Evolutionary conservation across 2,888 invertebrate genomes (phyloP).

Genomic region (Syrista parreyssii): DNA sequence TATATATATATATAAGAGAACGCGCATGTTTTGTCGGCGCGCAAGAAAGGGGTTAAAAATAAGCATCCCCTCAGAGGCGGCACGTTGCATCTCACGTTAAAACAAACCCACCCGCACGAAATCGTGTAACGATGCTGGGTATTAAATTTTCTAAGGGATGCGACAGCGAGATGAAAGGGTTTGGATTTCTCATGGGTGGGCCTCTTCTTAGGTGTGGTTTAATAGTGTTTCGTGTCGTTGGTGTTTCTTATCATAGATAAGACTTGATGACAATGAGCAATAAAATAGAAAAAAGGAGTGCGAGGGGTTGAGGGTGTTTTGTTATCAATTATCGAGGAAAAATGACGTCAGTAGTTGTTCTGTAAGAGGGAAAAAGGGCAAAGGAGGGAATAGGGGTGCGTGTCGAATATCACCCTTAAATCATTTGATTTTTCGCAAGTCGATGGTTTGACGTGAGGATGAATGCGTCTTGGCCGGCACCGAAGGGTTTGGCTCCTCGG

Average conservation of each 20-base stretch:
- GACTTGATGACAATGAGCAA: too few relatives aligned
- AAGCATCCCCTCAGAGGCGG: conserved; percentile 28
- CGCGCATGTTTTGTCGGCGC: not conserved
- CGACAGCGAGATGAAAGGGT: conserved; percentile 38
- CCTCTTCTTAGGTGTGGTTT: conserved; percentile 8
- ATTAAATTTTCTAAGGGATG: conserved; percentile 27
- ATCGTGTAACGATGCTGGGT: conserved; percentile 21
- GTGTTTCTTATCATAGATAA: not conserved
- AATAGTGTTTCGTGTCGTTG: not conserved
- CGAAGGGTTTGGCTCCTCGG: conserved; percentile 30
- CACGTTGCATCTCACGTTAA: conserved; percentile 30
- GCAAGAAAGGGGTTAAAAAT: conserved; percentile 27
- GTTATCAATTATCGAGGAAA: not conserved
- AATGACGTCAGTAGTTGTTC: not conserved
- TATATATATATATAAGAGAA: not conserved
- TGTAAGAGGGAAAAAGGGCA: not conserved
- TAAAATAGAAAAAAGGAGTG: not conserved
- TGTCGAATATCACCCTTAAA: conserved; percentile 16
- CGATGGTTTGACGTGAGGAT: conserved; percentile 43
- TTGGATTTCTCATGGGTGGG: conserved; percentile 35
- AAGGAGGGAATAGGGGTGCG: not conserved
- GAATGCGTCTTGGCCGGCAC: conserved; percentile 50
- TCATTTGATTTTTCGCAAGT: conserved; percentile 20
- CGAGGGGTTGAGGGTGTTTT: not conserved
- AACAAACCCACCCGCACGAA: conserved; percentile 34